Evolutionary conservation across 1,140 invertebrate genomes (phyloP).

Genomic region (Uloborus diversus): DNA sequence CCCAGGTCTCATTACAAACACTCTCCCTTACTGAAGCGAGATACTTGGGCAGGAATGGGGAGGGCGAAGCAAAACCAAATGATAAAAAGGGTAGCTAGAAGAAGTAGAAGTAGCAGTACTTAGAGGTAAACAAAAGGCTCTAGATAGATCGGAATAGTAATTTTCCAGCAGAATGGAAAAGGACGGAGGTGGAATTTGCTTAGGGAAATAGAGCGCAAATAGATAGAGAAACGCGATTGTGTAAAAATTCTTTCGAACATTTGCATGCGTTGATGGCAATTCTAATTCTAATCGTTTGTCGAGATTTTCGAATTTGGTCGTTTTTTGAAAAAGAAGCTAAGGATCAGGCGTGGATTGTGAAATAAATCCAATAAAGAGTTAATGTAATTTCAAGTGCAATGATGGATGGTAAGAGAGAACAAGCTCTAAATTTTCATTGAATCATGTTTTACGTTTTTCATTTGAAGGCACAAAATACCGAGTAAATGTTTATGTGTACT

Average conservation of each 20-base stretch:
- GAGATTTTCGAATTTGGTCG: neutral
- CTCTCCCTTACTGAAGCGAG: neutral
- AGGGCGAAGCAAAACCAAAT: neutral
- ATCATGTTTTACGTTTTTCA: too few relatives aligned
- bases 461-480: too few relatives aligned
- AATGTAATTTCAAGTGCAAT: too few relatives aligned
- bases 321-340: neutral
- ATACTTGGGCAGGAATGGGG: neutral
- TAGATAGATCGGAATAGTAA: conserved; percentile 7
- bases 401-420: too few relatives aligned
- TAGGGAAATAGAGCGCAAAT: conserved; percentile 10
- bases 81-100: neutral
- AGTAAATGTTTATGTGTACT: too few relatives aligned
- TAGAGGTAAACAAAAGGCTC: conserved; percentile 4
- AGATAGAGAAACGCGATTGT: neutral
- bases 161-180: conserved; percentile 1
- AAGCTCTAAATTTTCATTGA: too few relatives aligned
- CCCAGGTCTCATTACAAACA: conserved; percentile 15
- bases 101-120: too few relatives aligned
- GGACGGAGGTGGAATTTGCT: neutral
- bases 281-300: conserved; percentile 1
- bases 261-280: neutral
- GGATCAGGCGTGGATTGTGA: too few relatives aligned
- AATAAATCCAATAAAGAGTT: too few relatives aligned
- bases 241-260: neutral